Conservation (phyloP, 2,113 vertebrate species). For the Grus americana region DNA sequence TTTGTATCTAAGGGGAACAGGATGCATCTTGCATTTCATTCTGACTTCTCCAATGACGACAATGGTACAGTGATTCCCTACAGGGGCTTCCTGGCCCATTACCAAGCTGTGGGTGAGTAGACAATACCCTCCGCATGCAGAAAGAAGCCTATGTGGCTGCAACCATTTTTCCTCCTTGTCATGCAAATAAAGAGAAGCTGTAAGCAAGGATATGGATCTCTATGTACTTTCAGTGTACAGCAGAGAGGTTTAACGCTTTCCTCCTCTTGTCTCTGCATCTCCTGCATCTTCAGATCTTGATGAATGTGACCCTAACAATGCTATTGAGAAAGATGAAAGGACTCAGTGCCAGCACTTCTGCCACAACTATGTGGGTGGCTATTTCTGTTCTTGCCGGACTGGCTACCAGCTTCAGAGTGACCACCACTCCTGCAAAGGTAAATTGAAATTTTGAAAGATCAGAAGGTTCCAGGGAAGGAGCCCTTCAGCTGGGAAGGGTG, state of each 20-base stretch:
- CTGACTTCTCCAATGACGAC: conserved; percentile 86
- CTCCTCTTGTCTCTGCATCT: background rate
- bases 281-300: conserved; percentile 64
- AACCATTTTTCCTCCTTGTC: background rate
- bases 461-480: background rate
- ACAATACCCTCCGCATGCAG: background rate
- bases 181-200: background rate
- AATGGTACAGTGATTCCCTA: conserved; percentile 72
- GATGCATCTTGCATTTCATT: conserved; percentile 82
- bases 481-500: background rate
- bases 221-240: background rate
- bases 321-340: background rate
- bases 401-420: conserved; percentile 87
- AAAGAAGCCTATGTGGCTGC: background rate
- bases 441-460: background rate
- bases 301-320: conserved; percentile 66
- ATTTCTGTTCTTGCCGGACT: conserved; percentile 85
- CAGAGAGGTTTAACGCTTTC: background rate
- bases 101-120: conserved; percentile 85
- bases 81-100: conserved; percentile 87
- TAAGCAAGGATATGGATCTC: background rate
- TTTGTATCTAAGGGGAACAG: conserved; percentile 82
- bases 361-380: conserved; percentile 89
- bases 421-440: conserved; percentile 81
- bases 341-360: conserved; percentile 87